phyloP scores from a whole-genome alignment of 1,140 invertebrate genomes.

The Drosophila nasuta region DNA sequence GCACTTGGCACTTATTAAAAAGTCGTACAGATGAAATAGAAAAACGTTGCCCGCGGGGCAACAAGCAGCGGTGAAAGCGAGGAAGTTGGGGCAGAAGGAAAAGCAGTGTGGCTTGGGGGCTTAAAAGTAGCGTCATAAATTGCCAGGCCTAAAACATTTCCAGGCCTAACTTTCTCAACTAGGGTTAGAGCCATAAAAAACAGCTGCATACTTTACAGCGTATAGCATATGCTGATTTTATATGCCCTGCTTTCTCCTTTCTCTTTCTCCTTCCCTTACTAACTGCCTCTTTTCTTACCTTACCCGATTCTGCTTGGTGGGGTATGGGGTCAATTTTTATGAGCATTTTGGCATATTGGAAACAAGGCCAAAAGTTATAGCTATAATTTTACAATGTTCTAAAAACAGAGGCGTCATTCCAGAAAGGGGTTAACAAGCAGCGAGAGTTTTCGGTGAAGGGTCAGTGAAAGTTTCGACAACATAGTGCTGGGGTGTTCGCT shows the following conservation, averaged over 20 bases:
- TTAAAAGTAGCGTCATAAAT: conserved; percentile 58
- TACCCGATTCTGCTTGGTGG: conserved; percentile 46
- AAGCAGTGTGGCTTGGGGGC: conserved; percentile 20
- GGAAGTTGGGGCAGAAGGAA: conserved; percentile 2
- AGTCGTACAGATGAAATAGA: conserved; percentile 69
- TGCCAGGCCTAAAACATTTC: conserved; percentile 49
- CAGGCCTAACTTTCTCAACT: conserved; percentile 74
- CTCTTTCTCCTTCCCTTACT: not conserved
- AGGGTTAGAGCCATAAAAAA: conserved; percentile 71
- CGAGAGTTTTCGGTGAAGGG: not conserved
- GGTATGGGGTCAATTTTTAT: conserved; percentile 78
- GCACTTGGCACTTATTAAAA: conserved; percentile 83
- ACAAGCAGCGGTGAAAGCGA: not conserved
- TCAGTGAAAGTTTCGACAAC: not conserved
- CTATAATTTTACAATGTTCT: conserved; percentile 68
- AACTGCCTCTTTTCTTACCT: conserved; percentile 7
- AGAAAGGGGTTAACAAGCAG: conserved; percentile 14
- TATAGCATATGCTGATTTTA: conserved; percentile 78
- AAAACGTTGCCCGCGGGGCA: conserved; percentile 24
- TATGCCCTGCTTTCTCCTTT: conserved; percentile 25
- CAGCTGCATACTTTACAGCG: conserved; percentile 79
- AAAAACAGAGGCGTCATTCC: conserved; percentile 41
- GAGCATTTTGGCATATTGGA: conserved; percentile 80
- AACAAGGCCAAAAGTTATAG: conserved; percentile 80
- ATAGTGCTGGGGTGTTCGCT: not conserved